Percentiles rank a stretch among this genome's conserved stretches.
phyloP scores from a whole-genome alignment of 2,113 vertebrate species.

The Oreochromis spilurus region DNA sequence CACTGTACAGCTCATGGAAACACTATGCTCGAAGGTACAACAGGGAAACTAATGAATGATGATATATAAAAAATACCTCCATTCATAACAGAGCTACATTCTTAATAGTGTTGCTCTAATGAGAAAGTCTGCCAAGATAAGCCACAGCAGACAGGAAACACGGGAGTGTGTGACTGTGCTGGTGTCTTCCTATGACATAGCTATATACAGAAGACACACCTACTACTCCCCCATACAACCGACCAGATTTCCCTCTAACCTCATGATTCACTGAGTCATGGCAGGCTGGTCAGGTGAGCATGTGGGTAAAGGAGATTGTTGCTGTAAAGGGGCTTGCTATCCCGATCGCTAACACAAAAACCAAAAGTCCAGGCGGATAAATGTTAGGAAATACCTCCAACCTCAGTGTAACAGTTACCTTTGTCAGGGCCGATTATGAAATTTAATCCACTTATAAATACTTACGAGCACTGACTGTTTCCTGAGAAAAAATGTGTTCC shows the following conservation, averaged over 20 bases:
- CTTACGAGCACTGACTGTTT: not conserved
- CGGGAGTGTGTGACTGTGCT: not conserved
- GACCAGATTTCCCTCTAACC: conserved; percentile 22
- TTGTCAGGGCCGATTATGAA: conserved; percentile 34
- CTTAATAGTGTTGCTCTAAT: not conserved
- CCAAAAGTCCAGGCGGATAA: not conserved
- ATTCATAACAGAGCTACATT: not conserved
- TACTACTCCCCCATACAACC: conserved; percentile 3
- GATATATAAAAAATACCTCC: not conserved
- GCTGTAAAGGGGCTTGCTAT: conserved; percentile 1
- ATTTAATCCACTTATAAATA: conserved; percentile 20
- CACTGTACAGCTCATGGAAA: conserved; percentile 8
- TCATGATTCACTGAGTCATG: conserved; percentile 37
- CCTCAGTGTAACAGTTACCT: conserved; percentile 8
- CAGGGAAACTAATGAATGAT: not conserved
- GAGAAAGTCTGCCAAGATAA: conserved; percentile 46
- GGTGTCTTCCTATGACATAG: conserved; percentile 17
- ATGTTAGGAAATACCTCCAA: conserved; percentile 39
- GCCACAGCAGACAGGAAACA: conserved; percentile 49
- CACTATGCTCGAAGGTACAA: not conserved
- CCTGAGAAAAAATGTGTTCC: not conserved
- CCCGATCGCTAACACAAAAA: conserved; percentile 53
- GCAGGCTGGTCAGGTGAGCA: conserved; percentile 41
- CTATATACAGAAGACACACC: conserved; percentile 24
- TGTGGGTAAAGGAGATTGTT: conserved; percentile 19